Percentiles rank a stretch among this genome's conserved stretches.
These are phyloP conservation scores for Polyboroides typus DNA, from an alignment of 2,797 vertebrate genomes.

Conservation along the genomic window DNA sequence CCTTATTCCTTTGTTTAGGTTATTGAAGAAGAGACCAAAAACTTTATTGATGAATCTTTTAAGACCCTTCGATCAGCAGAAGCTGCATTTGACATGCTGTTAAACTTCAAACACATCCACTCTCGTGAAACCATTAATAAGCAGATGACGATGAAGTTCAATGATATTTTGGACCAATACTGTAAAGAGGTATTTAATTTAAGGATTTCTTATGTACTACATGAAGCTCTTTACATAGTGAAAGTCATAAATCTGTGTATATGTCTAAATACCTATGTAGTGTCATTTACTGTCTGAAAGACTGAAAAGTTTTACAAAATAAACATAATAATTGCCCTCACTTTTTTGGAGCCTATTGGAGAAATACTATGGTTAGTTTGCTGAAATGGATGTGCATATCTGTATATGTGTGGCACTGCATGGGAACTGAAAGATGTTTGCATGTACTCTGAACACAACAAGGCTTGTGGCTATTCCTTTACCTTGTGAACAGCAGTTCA, in stretches of 20 bases:
- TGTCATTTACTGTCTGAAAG: background rate
- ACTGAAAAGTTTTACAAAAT: background rate
- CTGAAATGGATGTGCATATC: background rate
- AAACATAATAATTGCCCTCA: background rate
- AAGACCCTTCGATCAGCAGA: conserved; percentile 88
- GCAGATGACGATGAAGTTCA: conserved; percentile 90
- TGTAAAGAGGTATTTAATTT: conserved; percentile 86
- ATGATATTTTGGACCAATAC: conserved; percentile 86
- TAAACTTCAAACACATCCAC: conserved; percentile 87
- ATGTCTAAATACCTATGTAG: background rate
- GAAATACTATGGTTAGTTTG: background rate
- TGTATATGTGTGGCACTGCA: background rate
- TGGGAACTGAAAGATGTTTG: background rate
- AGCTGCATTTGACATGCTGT: conserved; percentile 88
- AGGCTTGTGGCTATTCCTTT: background rate
- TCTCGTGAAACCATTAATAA: conserved; percentile 83
- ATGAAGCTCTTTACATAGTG: background rate
- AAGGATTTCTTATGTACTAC: background rate
- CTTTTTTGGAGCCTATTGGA: background rate
- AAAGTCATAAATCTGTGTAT: background rate
- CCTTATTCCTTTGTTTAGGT: conserved; percentile 67
- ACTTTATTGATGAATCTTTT: conserved; percentile 90
- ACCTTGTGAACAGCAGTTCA: background rate
- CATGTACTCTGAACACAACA: background rate
- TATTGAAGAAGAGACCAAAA: conserved; percentile 87